Percentiles rank a stretch among this genome's conserved stretches.
Conservation (phyloP, 2,888 invertebrate species). For the Coremacera marginata region DNA sequence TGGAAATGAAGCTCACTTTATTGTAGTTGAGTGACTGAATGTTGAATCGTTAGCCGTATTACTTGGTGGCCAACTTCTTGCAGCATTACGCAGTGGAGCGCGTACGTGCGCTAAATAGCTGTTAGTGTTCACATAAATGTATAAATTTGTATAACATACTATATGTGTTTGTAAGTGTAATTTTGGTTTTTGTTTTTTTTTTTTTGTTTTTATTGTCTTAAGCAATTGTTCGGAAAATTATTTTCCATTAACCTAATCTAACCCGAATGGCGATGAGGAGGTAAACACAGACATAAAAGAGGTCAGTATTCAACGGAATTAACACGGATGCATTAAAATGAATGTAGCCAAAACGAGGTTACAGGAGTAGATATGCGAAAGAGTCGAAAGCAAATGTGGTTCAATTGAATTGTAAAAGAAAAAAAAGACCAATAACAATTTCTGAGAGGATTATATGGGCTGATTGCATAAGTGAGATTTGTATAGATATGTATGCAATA, state of each 20-base stretch:
- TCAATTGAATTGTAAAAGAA: neutral
- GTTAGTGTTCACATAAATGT: neutral
- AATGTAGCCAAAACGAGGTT: neutral
- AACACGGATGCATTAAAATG: neutral
- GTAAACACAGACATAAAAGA: neutral
- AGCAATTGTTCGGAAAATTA: constrained; percentile 50
- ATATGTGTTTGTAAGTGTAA: neutral
- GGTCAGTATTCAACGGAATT: neutral
- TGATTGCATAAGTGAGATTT: too few relatives aligned
- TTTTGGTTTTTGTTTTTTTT: too few relatives aligned
- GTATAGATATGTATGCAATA: too few relatives aligned
- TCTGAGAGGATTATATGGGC: neutral
- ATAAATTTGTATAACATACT: neutral
- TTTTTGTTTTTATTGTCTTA: constrained; percentile 36
- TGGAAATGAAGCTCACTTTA: too few relatives aligned
- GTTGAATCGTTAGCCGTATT: neutral
- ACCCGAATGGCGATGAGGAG: constrained; percentile 16
- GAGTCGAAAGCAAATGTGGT: neutral
- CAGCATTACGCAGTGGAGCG: neutral
- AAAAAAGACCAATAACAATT: too few relatives aligned
- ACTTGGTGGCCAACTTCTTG: neutral
- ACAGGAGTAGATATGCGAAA: neutral
- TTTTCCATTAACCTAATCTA: constrained; percentile 40
- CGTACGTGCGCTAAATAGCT: neutral
- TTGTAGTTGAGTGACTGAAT: neutral